phyloP scores from a whole-genome alignment of 2,888 invertebrate genomes.

The Gisinianus flammeolus region DNA sequence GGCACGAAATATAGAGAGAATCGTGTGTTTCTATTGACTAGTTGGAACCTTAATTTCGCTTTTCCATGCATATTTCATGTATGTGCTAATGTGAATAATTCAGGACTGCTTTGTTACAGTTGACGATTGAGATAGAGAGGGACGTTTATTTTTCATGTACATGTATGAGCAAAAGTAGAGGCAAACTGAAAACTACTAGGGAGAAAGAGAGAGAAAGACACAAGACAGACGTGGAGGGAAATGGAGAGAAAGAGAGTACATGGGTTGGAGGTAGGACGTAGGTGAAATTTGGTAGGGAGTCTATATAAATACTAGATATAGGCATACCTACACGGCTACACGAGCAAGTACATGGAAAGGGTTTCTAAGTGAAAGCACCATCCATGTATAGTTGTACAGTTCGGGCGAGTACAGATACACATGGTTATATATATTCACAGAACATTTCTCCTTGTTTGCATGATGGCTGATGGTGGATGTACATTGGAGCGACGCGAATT shows the following conservation, averaged over 20 bases:
- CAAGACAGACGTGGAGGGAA: not conserved
- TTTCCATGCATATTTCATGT: constrained; percentile 46
- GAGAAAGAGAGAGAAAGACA: not conserved
- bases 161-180: constrained; percentile 3
- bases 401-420: not conserved
- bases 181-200: not conserved
- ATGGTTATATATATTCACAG: not conserved
- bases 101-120: constrained; percentile 46
- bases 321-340: too few species aligned
- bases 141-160: constrained; percentile 32
- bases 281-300: not conserved
- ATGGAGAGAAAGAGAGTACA: constrained; percentile 25
- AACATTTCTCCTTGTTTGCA: constrained; percentile 27
- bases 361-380: too few species aligned
- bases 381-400: not conserved
- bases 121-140: constrained; percentile 44
- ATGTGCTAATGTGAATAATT: constrained; percentile 48
- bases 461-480: not conserved
- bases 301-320: too few species aligned
- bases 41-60: constrained; percentile 40
- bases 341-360: too few species aligned
- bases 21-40: not conserved
- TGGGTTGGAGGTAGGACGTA: not conserved
- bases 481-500: constrained; percentile 16
- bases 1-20: not conserved